Percentiles rank a stretch among this genome's conserved stretches.
Evolutionary conservation across 2,888 invertebrate genomes (phyloP).

Genomic region (Lathronympha strigana): DNA sequence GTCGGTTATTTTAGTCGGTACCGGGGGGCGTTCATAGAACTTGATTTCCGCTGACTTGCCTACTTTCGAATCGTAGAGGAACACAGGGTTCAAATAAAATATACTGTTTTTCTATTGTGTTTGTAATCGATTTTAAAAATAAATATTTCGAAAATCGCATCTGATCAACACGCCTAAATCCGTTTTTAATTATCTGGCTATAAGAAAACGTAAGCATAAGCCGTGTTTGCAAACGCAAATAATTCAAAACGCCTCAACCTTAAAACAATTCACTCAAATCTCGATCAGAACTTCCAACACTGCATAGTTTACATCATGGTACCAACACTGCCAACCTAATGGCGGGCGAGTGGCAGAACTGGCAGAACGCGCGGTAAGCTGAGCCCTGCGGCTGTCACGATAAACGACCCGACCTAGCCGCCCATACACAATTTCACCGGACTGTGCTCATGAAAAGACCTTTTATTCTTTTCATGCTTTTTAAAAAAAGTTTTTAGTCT

Average conservation of each 20-base stretch:
- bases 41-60: too few species aligned
- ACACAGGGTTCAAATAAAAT: too few species aligned
- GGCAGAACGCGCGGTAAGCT: conserved; percentile 56
- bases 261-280: conserved; percentile 27
- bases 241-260: conserved; percentile 2
- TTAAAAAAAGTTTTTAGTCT: conserved; percentile 34
- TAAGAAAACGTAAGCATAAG: too few species aligned
- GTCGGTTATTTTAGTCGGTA: too few species aligned
- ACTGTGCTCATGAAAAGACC: conserved; percentile 66
- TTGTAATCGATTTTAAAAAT: too few species aligned
- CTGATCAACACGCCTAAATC: too few species aligned
- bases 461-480: conserved; percentile 55
- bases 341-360: conserved; percentile 56
- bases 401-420: conserved; percentile 68
- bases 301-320: conserved; percentile 41
- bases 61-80: too few species aligned
- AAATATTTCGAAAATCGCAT: too few species aligned
- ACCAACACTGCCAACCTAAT: conserved; percentile 42
- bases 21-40: too few species aligned
- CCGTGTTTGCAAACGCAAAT: neutral
- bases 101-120: too few species aligned
- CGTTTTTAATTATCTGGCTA: too few species aligned
- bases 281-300: conserved; percentile 33
- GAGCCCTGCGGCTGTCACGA: conserved; percentile 77
- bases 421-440: conserved; percentile 76